Conservation (phyloP, 2,888 invertebrate species). For the Chrysolina americana region DNA sequence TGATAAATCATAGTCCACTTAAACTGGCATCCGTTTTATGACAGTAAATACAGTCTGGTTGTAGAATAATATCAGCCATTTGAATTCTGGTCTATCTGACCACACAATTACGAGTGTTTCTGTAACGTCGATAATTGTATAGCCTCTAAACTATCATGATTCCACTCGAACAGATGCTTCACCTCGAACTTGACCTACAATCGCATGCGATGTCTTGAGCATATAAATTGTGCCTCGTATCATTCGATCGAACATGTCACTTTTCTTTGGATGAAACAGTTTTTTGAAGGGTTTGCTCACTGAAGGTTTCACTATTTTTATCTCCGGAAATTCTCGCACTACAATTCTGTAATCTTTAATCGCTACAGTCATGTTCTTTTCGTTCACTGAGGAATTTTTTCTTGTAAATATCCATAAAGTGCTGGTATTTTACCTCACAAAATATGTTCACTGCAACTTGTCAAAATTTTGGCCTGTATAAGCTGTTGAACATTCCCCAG, state of each 20-base stretch:
- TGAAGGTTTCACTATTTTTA: too few relatives aligned
- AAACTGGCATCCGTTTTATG: not conserved
- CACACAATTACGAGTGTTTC: slow-evolving; percentile 7
- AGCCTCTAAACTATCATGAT: slow-evolving; percentile 13
- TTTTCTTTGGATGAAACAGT: too few relatives aligned
- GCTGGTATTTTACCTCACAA: too few relatives aligned
- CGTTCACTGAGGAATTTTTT: too few relatives aligned
- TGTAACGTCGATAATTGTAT: slow-evolving; percentile 7
- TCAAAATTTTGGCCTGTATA: too few relatives aligned
- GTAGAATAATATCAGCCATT: slow-evolving; percentile 9
- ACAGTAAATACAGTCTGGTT: slow-evolving; percentile 14
- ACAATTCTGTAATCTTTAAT: too few relatives aligned
- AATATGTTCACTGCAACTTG: too few relatives aligned
- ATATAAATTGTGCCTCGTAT: not conserved
- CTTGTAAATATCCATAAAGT: too few relatives aligned
- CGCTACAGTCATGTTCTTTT: too few relatives aligned
- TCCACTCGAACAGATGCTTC: slow-evolving; percentile 8
- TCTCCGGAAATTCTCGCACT: too few relatives aligned
- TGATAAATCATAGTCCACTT: slow-evolving; percentile 7
- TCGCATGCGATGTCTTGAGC: not conserved
- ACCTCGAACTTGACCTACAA: slow-evolving; percentile 23
- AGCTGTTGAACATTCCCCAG: too few relatives aligned
- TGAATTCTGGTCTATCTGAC: not conserved
- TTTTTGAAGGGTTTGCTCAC: too few relatives aligned
- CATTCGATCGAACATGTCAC: not conserved